These are phyloP conservation scores for Ashinkailepas kermadecensis DNA, from an alignment of 2,888 invertebrate genomes.

Conservation along the genomic window DNA sequence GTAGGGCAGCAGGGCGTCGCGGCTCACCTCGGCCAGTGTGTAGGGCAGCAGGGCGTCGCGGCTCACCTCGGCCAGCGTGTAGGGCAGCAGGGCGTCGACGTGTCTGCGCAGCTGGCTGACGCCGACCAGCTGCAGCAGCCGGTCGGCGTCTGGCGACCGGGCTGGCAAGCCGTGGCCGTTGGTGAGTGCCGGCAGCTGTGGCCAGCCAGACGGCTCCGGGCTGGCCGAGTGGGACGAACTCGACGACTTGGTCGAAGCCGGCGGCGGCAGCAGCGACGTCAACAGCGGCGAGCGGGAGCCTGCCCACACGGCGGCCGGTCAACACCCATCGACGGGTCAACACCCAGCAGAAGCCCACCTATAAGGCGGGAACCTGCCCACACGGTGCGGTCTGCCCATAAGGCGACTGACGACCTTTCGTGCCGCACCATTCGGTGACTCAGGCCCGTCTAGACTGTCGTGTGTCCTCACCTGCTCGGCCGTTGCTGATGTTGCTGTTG, in stretches of 20 bases:
- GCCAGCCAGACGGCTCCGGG: not conserved
- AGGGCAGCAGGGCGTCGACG: not conserved
- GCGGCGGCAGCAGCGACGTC: not conserved
- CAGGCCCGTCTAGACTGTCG: too few species aligned
- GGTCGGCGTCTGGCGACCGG: not conserved
- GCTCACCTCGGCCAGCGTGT: not conserved
- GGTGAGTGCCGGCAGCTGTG: not conserved
- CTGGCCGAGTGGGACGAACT: not conserved
- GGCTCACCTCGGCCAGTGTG: too few species aligned
- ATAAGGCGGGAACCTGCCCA: too few species aligned
- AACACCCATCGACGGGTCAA: too few species aligned
- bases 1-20: too few species aligned
- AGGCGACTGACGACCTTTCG: too few species aligned
- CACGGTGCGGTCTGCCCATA: too few species aligned
- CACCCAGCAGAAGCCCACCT: too few species aligned
- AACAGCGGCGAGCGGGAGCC: not conserved
- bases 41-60: too few species aligned
- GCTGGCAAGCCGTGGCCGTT: not conserved
- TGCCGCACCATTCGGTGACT: too few species aligned
- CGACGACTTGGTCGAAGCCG: not conserved
- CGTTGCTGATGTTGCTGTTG: slow-evolving; percentile 13
- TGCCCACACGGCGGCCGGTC: not conserved
- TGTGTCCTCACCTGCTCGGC: not conserved
- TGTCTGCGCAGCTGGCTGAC: not conserved
- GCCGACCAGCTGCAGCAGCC: not conserved